Conservation (phyloP, 2,113 vertebrate species). For the Tychaedon coryphoeus region DNA sequence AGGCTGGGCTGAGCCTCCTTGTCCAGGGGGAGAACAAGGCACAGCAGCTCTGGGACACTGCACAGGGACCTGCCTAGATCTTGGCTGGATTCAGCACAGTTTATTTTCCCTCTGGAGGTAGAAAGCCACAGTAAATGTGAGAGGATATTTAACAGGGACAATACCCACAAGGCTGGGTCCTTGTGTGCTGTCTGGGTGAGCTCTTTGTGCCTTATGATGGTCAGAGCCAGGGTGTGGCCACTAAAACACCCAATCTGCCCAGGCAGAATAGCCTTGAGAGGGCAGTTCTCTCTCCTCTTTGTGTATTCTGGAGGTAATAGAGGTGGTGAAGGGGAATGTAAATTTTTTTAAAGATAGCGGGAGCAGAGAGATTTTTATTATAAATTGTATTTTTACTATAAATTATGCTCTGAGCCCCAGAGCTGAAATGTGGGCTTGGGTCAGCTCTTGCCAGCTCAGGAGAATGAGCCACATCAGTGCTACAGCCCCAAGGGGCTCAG, state of each 20-base stretch:
- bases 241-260: not conserved
- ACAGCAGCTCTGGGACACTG: accelerated
- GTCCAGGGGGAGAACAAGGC: not conserved
- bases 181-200: accelerated
- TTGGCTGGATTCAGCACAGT: not conserved
- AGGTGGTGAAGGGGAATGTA: not conserved
- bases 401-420: not conserved
- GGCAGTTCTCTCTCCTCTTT: not conserved
- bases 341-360: accelerated
- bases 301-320: not conserved
- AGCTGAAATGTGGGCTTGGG: not conserved
- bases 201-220: not conserved
- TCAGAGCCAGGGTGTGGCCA: not conserved
- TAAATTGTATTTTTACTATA: not conserved
- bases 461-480: accelerated
- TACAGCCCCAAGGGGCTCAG: not conserved
- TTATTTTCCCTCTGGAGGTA: not conserved
- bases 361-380: not conserved
- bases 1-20: not conserved
- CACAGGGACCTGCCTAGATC: not conserved
- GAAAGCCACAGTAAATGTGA: accelerated
- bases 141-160: not conserved
- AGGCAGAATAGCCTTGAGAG: not conserved
- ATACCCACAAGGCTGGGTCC: not conserved
- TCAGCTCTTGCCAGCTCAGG: not conserved